Evolutionary conservation across 53 echinoderm and acorn worm genomes (phyloP).

Genomic region (Patiria pectinifera): DNA sequence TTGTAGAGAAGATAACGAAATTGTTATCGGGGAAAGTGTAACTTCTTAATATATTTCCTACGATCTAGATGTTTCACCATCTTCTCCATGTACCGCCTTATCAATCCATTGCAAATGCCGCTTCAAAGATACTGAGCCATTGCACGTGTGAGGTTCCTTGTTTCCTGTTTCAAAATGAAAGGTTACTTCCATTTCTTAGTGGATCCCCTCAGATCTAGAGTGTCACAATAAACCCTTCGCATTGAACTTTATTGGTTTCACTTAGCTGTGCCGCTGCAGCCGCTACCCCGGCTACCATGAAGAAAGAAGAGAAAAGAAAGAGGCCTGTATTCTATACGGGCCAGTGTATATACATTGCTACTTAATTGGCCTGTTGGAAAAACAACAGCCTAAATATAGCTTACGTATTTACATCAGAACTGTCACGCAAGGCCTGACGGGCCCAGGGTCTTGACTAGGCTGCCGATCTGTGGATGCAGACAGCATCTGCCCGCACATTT

Average conservation of each 20-base stretch:
- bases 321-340: conserved; percentile 13
- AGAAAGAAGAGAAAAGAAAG: background rate
- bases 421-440: conserved; percentile 57
- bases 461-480: background rate
- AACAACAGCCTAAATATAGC: conserved; percentile 67
- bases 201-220: conserved; percentile 16
- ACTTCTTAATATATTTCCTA: no score
- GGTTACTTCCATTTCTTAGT: background rate
- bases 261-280: background rate
- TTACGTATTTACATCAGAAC: conserved; percentile 54
- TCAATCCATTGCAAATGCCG: background rate
- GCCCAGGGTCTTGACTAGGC: background rate
- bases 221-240: conserved; percentile 45
- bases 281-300: background rate
- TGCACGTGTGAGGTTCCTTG: background rate
- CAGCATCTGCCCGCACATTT: background rate
- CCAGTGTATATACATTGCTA: conserved; percentile 45
- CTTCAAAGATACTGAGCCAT: background rate
- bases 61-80: no score
- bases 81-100: no score
- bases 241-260: conserved; percentile 50
- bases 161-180: background rate
- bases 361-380: conserved; percentile 66
- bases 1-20: no score
- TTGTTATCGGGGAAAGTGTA: no score